These are phyloP conservation scores for Hesperophylax magnus DNA, from an alignment of 1,140 invertebrate genomes.

Conservation along the genomic window DNA sequence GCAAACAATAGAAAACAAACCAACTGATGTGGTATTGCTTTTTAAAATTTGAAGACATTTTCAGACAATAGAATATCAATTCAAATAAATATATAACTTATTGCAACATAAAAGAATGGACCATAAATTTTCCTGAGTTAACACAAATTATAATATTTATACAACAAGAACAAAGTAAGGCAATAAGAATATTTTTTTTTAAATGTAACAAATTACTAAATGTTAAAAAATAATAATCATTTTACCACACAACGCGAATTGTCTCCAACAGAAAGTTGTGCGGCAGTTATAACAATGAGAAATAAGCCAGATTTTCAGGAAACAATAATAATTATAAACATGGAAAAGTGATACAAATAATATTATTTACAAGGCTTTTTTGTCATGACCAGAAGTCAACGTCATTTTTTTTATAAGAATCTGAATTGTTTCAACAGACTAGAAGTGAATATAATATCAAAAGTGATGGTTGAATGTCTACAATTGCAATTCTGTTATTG, in stretches of 20 bases:
- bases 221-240: not conserved
- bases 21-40: not conserved
- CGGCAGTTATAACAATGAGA: not conserved
- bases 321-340: constrained; percentile 3
- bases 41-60: not conserved
- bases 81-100: constrained; percentile 2
- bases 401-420: no score
- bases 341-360: not conserved
- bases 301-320: not conserved
- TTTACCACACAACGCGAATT: not conserved
- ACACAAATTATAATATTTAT: constrained; percentile 8
- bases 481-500: no score
- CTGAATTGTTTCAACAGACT: no score
- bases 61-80: not conserved
- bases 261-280: not conserved
- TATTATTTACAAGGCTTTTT: constrained; percentile 4
- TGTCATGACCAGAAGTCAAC: not conserved
- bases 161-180: constrained; percentile 12
- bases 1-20: not conserved
- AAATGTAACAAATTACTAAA: not conserved
- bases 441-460: no score
- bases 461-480: no score
- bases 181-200: not conserved
- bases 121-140: not conserved
- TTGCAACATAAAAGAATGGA: constrained; percentile 9